These are phyloP conservation scores for Cichladusa arquata DNA, from an alignment of 2,113 vertebrate species.

Conservation along the genomic window DNA sequence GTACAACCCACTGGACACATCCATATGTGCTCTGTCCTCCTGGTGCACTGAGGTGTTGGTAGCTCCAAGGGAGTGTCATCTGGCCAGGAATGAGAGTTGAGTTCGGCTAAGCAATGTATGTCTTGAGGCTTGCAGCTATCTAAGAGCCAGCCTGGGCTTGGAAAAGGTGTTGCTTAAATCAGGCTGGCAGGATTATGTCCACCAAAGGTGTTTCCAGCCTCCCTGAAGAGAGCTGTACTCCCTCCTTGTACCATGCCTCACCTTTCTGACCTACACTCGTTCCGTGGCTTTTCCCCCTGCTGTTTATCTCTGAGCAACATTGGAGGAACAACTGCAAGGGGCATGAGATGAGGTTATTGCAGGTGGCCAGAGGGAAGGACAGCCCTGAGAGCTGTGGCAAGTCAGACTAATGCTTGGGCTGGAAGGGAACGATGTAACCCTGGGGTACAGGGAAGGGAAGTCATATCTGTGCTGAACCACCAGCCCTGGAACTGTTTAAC, in stretches of 20 bases:
- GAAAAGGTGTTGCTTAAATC: not conserved
- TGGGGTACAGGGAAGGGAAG: not conserved
- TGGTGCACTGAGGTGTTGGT: not conserved
- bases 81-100: not conserved
- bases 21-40: not conserved
- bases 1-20: not conserved
- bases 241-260: not conserved
- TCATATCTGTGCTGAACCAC: accelerated
- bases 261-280: not conserved
- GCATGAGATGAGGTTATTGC: not conserved
- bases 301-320: not conserved
- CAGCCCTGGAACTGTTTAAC: not conserved
- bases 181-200: not conserved
- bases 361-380: not conserved
- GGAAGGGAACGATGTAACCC: not conserved
- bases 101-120: not conserved
- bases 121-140: not conserved
- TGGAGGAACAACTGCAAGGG: not conserved
- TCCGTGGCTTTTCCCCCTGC: accelerated
- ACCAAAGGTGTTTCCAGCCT: not conserved
- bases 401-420: not conserved
- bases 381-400: not conserved
- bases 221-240: not conserved
- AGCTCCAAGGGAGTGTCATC: not conserved
- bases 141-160: not conserved